Base-by-base conservation (phyloP, 1,140 invertebrate genomes). In the Drosophila sp. region DNA sequence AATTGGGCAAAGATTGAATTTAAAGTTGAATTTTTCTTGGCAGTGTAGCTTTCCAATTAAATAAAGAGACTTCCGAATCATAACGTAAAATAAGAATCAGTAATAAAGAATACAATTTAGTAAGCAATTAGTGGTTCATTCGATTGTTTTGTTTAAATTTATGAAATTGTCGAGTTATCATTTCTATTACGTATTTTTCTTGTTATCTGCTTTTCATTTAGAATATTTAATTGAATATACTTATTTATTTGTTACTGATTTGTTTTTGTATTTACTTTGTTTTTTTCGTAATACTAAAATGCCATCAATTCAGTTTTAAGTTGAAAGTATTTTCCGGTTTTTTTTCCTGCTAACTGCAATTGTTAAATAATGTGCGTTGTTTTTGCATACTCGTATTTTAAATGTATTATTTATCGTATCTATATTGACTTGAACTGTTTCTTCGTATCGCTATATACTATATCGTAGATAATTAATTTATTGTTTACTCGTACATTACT, bases 231-330 rank as follows among this genome's bases (percentile, higher is more conserved):
- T 72, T 77, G 36, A 66, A 56, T 78, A 66, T 73, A 61, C 45
- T 72, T 54, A 67, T 73, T 67, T 41, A 41, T 46, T 61, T 76
- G 29, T 46, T 61, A 46, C 21, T 62, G 14, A n/a, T 13, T 54
- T 71, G 11, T 21, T 40, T 57, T 56, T 58, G n/a, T 43, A 13
- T 54, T 64, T 13, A 7, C 13, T 56, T 8, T 4, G 2, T 8
- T 57, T 41, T 65, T 71, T 56, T 74, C 34, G 50, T 78, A 65
- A 82, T 57, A 64, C 79, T 83, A 83, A 87, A 87, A 89, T 87
- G 83, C 79, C 82, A 89, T 82, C 72, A 82, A 82, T 82, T 87
- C 76, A 87, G 79, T 87, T 89, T 86, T 76, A 50, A 77, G 72
- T 80, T 76, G 54, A 59, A 66, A 27, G 45, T 51, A 32, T 53